These are phyloP conservation scores for Trypoxylon attenuatum DNA, from an alignment of 2,888 invertebrate species.

Conservation along the genomic window DNA sequence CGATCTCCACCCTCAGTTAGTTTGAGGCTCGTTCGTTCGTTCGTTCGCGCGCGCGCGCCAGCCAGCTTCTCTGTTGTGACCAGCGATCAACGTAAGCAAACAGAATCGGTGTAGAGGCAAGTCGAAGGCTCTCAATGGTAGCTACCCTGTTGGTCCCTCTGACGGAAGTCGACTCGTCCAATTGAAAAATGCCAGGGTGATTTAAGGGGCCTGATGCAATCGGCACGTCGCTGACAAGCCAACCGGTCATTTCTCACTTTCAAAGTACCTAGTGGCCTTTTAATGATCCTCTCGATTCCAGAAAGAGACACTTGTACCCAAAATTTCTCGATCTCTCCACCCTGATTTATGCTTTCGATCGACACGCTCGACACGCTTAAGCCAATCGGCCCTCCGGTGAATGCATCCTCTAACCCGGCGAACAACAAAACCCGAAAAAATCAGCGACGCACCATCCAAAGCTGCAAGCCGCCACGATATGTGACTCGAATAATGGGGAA, in stretches of 20 bases:
- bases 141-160: background rate
- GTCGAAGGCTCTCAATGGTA: constrained; percentile 18
- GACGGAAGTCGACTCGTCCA: constrained; percentile 29
- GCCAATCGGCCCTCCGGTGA: too few relatives aligned
- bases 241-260: too few relatives aligned
- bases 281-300: too few relatives aligned
- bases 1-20: too few relatives aligned
- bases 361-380: too few relatives aligned
- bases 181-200: constrained; percentile 5
- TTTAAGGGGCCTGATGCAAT: background rate
- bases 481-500: constrained; percentile 61
- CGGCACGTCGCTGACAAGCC: background rate
- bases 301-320: too few relatives aligned
- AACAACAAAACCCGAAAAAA: constrained; percentile 44
- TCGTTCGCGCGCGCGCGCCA: too few relatives aligned
- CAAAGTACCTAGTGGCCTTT: too few relatives aligned
- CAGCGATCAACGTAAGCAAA: constrained; percentile 42
- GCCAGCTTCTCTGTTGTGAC: constrained; percentile 50
- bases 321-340: too few relatives aligned
- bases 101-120: constrained; percentile 31
- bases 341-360: too few relatives aligned
- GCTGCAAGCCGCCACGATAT: constrained; percentile 46
- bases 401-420: too few relatives aligned
- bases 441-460: constrained; percentile 30
- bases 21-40: too few relatives aligned